These are phyloP conservation scores for Schizaphis graminum DNA, from an alignment of 2,888 invertebrate genomes.

Conservation along the genomic window DNA sequence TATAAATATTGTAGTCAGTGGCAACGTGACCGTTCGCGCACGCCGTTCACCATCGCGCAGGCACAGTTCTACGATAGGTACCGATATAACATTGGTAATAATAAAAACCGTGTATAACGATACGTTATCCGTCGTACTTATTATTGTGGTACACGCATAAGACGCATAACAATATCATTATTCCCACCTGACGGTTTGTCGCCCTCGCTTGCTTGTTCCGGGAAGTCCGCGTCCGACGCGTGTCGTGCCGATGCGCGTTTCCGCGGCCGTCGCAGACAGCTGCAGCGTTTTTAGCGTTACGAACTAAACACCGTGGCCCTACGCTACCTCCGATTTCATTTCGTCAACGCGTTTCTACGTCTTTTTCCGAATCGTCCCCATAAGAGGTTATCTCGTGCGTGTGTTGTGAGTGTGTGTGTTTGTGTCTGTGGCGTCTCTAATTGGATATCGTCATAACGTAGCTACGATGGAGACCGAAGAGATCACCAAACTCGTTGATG, in stretches of 20 bases:
- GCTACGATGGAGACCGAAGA: constrained; percentile 85
- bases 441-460: neutral
- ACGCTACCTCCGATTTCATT: too few species aligned
- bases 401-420: neutral
- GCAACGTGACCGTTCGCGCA: constrained; percentile 60
- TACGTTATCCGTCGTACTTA: neutral
- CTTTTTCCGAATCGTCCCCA: neutral
- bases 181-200: neutral
- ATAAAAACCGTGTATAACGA: too few species aligned
- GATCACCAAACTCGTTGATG: constrained; percentile 90
- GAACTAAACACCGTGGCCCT: neutral
- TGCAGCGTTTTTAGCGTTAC: neutral
- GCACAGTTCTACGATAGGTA: neutral
- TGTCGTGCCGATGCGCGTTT: neutral
- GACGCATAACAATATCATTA: neutral
- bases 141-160: too few species aligned
- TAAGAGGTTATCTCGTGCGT: neutral
- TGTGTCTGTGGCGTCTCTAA: neutral
- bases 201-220: neutral
- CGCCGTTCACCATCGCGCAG: constrained; percentile 24
- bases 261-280: neutral
- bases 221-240: neutral
- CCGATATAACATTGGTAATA: neutral
- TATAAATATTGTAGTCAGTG: constrained; percentile 43
- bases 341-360: neutral